phyloP scores from a whole-genome alignment of 2,797 vertebrate genomes.

The Austrolebias charrua region DNA sequence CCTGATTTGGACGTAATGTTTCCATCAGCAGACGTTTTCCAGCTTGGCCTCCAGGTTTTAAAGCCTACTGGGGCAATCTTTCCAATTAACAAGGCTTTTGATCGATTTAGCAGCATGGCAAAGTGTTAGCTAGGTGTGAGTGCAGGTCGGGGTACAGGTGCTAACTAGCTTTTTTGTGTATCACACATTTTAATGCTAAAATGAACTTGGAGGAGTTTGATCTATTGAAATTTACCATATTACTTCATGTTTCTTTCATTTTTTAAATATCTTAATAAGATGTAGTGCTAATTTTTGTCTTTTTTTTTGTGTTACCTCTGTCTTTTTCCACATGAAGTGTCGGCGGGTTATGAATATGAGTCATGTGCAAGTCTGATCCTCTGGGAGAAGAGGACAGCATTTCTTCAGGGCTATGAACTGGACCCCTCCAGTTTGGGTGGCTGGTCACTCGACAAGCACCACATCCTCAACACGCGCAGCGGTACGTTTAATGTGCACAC shows the following conservation, averaged over 20 bases:
- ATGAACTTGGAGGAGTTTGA: slow-evolving; percentile 36
- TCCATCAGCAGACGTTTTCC: slow-evolving; percentile 23
- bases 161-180: slow-evolving; percentile 71
- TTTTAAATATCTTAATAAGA: background rate
- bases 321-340: slow-evolving; percentile 78
- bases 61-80: slow-evolving; percentile 48
- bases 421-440: slow-evolving; percentile 95
- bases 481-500: slow-evolving; percentile 75
- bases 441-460: slow-evolving; percentile 97
- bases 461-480: slow-evolving; percentile 93
- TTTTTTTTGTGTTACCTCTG: slow-evolving; percentile 15
- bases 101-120: slow-evolving; percentile 61
- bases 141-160: slow-evolving; percentile 55
- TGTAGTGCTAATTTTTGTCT: slow-evolving; percentile 1
- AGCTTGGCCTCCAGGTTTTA: slow-evolving; percentile 33
- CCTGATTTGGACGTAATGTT: slow-evolving; percentile 8
- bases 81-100: slow-evolving; percentile 74
- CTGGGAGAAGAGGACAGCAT: slow-evolving; percentile 96
- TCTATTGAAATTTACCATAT: slow-evolving; percentile 31
- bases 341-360: slow-evolving; percentile 97
- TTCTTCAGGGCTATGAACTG: slow-evolving; percentile 95
- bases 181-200: slow-evolving; percentile 54
- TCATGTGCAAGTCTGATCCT: slow-evolving; percentile 94
- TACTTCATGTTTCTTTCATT: slow-evolving; percentile 2
- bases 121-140: slow-evolving; percentile 70